These are phyloP conservation scores for Diadophis punctatus DNA, from an alignment of 2,113 vertebrate species.

Conservation along the genomic window DNA sequence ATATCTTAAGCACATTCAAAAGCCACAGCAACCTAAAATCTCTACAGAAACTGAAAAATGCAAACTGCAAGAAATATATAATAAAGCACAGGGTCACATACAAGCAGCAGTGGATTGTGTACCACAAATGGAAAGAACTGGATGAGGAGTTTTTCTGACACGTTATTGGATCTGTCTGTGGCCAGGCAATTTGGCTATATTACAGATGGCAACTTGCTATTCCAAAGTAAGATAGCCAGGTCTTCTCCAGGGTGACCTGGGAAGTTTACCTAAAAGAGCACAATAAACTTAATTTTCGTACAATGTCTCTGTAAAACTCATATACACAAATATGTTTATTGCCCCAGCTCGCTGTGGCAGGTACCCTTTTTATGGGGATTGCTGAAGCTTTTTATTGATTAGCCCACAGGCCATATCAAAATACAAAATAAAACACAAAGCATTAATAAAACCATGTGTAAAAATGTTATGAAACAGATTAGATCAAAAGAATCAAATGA, in stretches of 20 bases:
- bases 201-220: neutral
- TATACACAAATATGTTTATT: neutral
- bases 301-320: neutral
- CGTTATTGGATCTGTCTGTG: neutral
- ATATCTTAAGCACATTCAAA: neutral
- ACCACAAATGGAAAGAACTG: neutral
- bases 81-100: neutral
- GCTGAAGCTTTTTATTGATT: neutral
- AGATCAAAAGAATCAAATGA: too few relatives aligned
- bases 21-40: neutral
- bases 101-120: neutral
- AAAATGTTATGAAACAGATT: too few relatives aligned
- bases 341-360: neutral
- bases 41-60: neutral
- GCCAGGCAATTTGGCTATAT: neutral
- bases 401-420: too few relatives aligned
- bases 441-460: too few relatives aligned
- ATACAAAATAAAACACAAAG: too few relatives aligned
- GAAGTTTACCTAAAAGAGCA: neutral
- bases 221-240: neutral
- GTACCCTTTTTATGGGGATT: neutral
- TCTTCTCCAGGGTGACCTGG: neutral
- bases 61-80: neutral
- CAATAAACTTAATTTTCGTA: neutral
- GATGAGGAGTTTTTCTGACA: neutral